A percentile compares a stretch with the other conserved stretches of the same genome.
Evolutionary conservation across 2,888 invertebrate species (phyloP).

Genomic region (Pheosia gnoma): DNA sequence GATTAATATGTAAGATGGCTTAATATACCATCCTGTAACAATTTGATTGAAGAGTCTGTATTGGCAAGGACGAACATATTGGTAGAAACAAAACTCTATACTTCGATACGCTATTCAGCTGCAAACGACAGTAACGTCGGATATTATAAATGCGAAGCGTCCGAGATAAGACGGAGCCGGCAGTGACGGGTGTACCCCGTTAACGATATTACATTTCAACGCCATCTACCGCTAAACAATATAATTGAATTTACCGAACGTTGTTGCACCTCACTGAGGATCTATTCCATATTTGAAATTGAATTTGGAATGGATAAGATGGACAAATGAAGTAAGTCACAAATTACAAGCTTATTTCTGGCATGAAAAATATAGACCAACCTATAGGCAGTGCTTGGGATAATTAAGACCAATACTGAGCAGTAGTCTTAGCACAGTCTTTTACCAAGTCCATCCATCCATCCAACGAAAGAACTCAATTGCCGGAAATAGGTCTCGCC

Average conservation of each 20-base stretch:
- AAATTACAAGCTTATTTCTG: too few relatives aligned
- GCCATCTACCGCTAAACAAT: constrained; percentile 38
- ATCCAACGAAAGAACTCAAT: too few relatives aligned
- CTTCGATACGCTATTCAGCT: constrained; percentile 29
- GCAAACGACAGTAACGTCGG: constrained; percentile 37
- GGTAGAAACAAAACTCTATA: background rate
- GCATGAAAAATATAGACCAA: too few relatives aligned
- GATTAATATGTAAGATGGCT: too few relatives aligned
- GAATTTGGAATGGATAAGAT: background rate
- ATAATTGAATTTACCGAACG: constrained; percentile 45
- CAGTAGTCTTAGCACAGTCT: too few relatives aligned
- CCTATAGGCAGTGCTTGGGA: too few relatives aligned
- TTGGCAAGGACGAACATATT: too few relatives aligned
- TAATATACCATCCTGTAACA: too few relatives aligned
- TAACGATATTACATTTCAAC: constrained; percentile 45
- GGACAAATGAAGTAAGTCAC: background rate
- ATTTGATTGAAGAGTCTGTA: too few relatives aligned
- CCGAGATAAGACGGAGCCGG: constrained; percentile 40
- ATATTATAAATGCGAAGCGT: constrained; percentile 42
- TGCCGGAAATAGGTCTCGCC: too few relatives aligned
- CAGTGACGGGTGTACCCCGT: constrained; percentile 40
- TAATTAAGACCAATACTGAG: too few relatives aligned
- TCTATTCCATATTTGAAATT: constrained; percentile 38
- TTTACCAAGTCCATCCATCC: too few relatives aligned
- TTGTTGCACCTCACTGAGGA: constrained; percentile 34